phyloP scores from a whole-genome alignment of 92 coral and sea anemone genomes.

The Nematostella vectensis region DNA sequence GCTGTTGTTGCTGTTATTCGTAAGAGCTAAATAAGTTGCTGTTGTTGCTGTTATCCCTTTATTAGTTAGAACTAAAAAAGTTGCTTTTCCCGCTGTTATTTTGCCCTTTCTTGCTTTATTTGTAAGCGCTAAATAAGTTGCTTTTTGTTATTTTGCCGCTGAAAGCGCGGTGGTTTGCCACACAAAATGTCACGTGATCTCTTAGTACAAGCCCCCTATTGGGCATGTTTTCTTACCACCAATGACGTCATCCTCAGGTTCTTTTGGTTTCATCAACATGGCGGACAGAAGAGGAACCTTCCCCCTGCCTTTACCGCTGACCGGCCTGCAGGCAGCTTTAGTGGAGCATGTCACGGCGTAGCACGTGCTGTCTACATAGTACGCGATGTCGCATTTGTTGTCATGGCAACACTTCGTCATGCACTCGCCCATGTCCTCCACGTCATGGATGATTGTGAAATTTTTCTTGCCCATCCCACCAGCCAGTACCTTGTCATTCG shows the following conservation, averaged over 20 bases:
- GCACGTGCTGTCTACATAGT: conserved; percentile 60
- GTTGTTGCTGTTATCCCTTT: too few relatives aligned
- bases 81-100: too few relatives aligned
- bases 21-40: too few relatives aligned
- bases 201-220: too few relatives aligned
- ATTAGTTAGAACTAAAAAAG: too few relatives aligned
- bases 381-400: conserved; percentile 71
- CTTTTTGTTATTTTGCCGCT: too few relatives aligned
- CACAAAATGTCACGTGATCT: too few relatives aligned
- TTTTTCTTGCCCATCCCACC: conserved; percentile 54
- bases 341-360: conserved; percentile 72
- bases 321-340: conserved; percentile 53
- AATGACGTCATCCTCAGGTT: conserved; percentile 49
- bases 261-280: conserved; percentile 50
- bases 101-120: too few relatives aligned
- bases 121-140: too few relatives aligned
- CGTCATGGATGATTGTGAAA: conserved; percentile 61
- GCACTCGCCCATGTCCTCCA: conserved; percentile 64
- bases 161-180: too few relatives aligned
- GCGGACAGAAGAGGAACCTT: conserved; percentile 61
- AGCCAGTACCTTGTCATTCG: conserved; percentile 59
- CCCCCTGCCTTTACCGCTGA: conserved; percentile 38
- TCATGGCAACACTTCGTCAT: conserved; percentile 83
- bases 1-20: too few relatives aligned
- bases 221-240: conserved; percentile 26